These are phyloP conservation scores for Meda fulgida DNA, from an alignment of 2,797 vertebrate genomes.

Conservation along the genomic window DNA sequence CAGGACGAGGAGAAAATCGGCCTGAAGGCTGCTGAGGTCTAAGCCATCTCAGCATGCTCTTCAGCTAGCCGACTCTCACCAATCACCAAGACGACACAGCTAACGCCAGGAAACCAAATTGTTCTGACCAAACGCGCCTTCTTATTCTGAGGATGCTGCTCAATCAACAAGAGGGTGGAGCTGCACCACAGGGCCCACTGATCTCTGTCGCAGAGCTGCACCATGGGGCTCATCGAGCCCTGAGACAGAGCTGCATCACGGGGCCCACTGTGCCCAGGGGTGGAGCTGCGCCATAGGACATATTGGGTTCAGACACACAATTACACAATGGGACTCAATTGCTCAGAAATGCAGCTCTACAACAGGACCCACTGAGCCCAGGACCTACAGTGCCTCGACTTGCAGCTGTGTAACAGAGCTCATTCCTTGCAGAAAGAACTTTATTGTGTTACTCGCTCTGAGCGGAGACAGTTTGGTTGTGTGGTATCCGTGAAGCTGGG, in stretches of 20 bases:
- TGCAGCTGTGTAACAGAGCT: constrained; percentile 32
- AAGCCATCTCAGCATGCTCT: constrained; percentile 70
- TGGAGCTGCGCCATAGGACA: constrained; percentile 33
- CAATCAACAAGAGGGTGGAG: constrained; percentile 27
- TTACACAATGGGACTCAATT: constrained; percentile 33
- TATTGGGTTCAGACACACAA: constrained; percentile 18
- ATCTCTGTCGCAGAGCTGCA: constrained; percentile 27
- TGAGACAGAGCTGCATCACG: constrained; percentile 22
- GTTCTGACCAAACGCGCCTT: constrained; percentile 54
- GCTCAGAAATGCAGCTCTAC: constrained; percentile 28
- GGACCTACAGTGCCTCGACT: constrained; percentile 41
- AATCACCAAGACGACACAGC: constrained; percentile 82
- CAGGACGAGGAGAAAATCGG: constrained; percentile 88
- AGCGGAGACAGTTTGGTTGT: constrained; percentile 26
- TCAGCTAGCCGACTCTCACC: constrained; percentile 81
- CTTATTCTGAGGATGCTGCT: constrained; percentile 41
- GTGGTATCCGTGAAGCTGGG: constrained; percentile 69
- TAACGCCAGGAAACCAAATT: constrained; percentile 58
- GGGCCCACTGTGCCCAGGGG: constrained; percentile 33
- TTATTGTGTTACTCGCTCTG: constrained; percentile 12
- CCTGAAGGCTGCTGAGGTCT: constrained; percentile 87
- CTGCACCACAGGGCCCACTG: constrained; percentile 34
- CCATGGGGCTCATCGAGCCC: constrained; percentile 2
- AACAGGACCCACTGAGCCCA: constrained; percentile 37
- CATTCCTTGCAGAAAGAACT: constrained; percentile 5